Evolutionary conservation across 2,888 invertebrate species (phyloP), one percentile per base, ranked within the genome.

Genomic region (Prenolepis imparis): DNA sequence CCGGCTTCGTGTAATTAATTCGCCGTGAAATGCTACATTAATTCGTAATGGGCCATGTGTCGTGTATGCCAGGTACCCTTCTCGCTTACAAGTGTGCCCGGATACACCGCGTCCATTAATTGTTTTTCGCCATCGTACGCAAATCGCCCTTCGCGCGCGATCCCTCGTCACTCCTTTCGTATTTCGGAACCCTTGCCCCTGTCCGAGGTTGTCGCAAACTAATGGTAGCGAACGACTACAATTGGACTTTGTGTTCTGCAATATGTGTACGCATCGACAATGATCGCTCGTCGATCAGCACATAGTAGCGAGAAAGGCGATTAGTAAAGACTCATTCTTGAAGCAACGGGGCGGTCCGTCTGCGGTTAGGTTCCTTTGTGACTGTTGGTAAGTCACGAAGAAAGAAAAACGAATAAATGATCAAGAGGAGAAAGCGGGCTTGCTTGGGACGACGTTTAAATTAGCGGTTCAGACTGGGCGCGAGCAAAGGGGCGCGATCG

Each of bases 11-110:
- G 93, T 92, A 93, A 93, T 93, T 93, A 93, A 93, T 93, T 92
- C 93, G 92, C 93, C 93, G 92, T 92, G 92, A 93, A 93, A 92
- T 92, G 92, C 92, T 91, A 92, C 92, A 91, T 93, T 93, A 93
- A 93, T 93, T 92, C 91, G 91, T 90, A 90, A 91, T 91, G 91
- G 91, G 88, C 91, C 92, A 91, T 92, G 92, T 92, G 92, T 91
- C 91, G 92, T 88, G 86, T 87, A 57, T 57, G 87, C 90, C 87
- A 89, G 91, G 90, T 91, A 91, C 88, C 88, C 88, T 74, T 72
- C 77, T 82, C 80, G 83, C 74, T 83, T 87, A 82, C 85, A 84
- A 82, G 86, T 86, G 84, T 81, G 86, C 82, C 82, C 84, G 84
- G 86, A 84, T 84, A 85, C 84, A 80, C 64, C 84, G 66, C 67